These are phyloP conservation scores for Nomada ruficornis DNA, from an alignment of 2,888 invertebrate species.

Conservation along the genomic window DNA sequence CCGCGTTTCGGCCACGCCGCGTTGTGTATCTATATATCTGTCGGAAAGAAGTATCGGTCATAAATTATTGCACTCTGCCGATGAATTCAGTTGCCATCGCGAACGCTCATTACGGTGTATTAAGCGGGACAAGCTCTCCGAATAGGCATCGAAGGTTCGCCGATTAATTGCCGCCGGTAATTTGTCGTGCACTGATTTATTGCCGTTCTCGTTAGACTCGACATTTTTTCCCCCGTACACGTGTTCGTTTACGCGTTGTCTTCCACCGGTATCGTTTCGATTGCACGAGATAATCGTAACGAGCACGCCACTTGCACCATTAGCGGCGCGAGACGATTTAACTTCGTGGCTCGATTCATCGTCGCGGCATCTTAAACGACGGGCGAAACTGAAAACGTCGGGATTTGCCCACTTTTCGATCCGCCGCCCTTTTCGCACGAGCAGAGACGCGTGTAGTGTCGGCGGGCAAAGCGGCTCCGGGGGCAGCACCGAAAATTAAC, in stretches of 20 bases:
- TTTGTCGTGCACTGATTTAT: conserved; percentile 62
- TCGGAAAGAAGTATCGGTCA: conserved; percentile 55
- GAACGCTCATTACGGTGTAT: conserved; percentile 62
- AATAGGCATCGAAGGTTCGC: conserved; percentile 51
- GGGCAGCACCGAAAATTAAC: conserved; percentile 81
- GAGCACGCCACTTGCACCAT: conserved; percentile 3
- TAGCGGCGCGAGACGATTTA: neutral
- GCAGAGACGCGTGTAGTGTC: neutral
- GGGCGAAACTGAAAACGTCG: neutral
- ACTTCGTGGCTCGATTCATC: neutral
- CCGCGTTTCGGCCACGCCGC: too few species aligned
- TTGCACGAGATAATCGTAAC: conserved; percentile 23
- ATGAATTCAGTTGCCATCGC: conserved; percentile 63
- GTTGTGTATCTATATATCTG: neutral
- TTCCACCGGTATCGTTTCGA: conserved; percentile 4
- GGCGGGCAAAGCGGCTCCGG: neutral
- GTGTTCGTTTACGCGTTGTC: conserved; percentile 26
- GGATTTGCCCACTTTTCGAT: neutral
- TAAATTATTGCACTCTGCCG: conserved; percentile 57
- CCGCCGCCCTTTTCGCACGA: neutral
- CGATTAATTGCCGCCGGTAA: conserved; percentile 62
- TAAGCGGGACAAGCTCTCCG: conserved; percentile 65
- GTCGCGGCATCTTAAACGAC: neutral
- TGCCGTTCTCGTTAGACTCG: conserved; percentile 22
- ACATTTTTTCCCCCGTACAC: conserved; percentile 15